These are phyloP conservation scores for Spisula solida DNA, from an alignment of 2,888 invertebrate genomes.

Conservation along the genomic window DNA sequence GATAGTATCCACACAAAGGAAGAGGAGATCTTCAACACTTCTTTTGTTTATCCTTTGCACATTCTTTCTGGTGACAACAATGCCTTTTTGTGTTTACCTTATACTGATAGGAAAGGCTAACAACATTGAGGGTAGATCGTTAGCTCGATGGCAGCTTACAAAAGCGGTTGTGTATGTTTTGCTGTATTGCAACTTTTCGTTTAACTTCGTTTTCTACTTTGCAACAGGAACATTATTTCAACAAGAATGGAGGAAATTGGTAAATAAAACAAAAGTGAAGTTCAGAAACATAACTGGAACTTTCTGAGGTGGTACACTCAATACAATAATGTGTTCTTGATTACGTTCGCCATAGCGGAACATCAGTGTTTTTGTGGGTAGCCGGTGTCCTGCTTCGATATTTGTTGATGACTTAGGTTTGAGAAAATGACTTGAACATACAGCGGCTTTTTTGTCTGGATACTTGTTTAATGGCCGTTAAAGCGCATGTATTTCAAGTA, in stretches of 20 bases:
- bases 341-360: too few relatives aligned
- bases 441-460: too few relatives aligned
- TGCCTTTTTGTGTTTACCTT: constrained; percentile 34
- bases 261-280: background rate
- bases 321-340: too few relatives aligned
- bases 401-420: too few relatives aligned
- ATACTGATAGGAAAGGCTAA: constrained; percentile 4
- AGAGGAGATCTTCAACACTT: background rate
- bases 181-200: constrained; percentile 41
- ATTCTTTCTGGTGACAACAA: constrained; percentile 26
- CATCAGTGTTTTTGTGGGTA: too few relatives aligned
- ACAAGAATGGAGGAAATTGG: constrained; percentile 39
- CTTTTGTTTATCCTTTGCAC: constrained; percentile 41
- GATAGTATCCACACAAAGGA: background rate
- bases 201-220: constrained; percentile 52
- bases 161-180: constrained; percentile 19
- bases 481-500: too few relatives aligned
- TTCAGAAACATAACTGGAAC: background rate
- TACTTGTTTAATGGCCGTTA: too few relatives aligned
- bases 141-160: constrained; percentile 29
- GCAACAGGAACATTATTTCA: constrained; percentile 47
- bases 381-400: too few relatives aligned
- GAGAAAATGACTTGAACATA: too few relatives aligned
- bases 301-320: background rate
- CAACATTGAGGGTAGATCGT: background rate